phyloP scores from a whole-genome alignment of 2,113 vertebrate genomes.

The Himantopus leucocephalus region DNA sequence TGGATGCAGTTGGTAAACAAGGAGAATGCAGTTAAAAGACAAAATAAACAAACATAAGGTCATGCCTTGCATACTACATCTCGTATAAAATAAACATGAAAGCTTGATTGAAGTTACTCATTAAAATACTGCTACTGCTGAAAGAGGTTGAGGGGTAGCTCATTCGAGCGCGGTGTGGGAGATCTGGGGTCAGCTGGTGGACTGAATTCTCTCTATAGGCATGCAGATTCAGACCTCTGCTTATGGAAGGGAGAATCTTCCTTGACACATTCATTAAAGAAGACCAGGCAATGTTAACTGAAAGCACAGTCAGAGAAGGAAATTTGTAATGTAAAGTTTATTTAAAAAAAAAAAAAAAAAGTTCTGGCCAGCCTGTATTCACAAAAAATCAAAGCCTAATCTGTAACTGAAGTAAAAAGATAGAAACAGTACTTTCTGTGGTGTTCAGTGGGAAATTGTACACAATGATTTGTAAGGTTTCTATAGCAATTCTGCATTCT shows the following conservation, averaged over 20 bases:
- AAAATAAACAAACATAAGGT: conserved; percentile 61
- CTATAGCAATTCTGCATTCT: neutral
- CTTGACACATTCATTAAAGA: neutral
- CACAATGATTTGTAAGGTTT: neutral
- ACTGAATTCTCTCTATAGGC: neutral
- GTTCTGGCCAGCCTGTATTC: neutral
- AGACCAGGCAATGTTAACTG: neutral
- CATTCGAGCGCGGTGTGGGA: neutral
- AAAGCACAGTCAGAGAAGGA: neutral
- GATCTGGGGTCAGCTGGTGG: neutral
- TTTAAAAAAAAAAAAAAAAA: neutral
- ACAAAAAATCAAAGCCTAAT: neutral
- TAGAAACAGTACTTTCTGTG: neutral
- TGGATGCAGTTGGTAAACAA: conserved; percentile 54
- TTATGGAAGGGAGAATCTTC: neutral
- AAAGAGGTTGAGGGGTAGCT: neutral
- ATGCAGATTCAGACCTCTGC: neutral
- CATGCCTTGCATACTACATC: neutral
- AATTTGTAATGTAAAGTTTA: neutral
- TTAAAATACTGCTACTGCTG: conserved; percentile 47
- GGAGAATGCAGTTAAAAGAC: conserved; percentile 52
- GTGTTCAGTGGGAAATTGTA: neutral
- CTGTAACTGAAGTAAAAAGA: neutral
- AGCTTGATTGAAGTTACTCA: conserved; percentile 36
- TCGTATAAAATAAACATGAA: conserved; percentile 15